phyloP scores from a whole-genome alignment of 2,888 invertebrate species.

The Tiphia femorata region DNA sequence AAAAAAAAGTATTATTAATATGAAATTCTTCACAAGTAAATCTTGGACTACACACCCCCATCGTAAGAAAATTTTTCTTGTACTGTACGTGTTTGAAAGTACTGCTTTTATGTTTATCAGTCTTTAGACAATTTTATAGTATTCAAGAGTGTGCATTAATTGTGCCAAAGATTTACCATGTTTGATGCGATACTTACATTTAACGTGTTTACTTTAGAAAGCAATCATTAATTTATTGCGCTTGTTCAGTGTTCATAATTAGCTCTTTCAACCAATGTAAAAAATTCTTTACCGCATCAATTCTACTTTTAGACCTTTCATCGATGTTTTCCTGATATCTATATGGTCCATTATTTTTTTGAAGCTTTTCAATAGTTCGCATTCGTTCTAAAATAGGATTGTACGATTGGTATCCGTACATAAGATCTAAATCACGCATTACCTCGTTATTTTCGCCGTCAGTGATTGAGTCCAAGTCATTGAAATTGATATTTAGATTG shows the following conservation, averaged over 20 bases:
- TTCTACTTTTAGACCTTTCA: slow-evolving; percentile 28
- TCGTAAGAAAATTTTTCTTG: no score
- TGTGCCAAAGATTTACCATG: no score
- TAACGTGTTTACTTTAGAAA: neutral
- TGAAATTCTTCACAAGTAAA: no score
- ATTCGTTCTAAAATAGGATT: slow-evolving; percentile 4
- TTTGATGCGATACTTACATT: no score
- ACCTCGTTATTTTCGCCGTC: neutral
- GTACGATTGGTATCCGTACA: neutral
- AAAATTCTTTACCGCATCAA: slow-evolving; percentile 28
- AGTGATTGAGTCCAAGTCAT: no score
- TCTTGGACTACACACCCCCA: no score
- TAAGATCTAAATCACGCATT: neutral
- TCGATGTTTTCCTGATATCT: slow-evolving; percentile 32
- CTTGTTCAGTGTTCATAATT: slow-evolving; percentile 12
- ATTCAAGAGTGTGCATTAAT: no score
- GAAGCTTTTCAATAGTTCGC: neutral
- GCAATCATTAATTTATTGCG: neutral
- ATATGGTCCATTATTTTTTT: slow-evolving; percentile 1
- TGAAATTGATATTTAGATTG: no score
- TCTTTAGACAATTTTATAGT: neutral
- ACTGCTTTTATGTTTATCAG: no score
- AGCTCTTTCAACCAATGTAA: slow-evolving; percentile 38
- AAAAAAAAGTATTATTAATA: no score
- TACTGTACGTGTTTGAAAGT: no score